These are phyloP conservation scores for Ceyx melanurus DNA, from an alignment of 2,113 vertebrate genomes.

Conservation along the genomic window DNA sequence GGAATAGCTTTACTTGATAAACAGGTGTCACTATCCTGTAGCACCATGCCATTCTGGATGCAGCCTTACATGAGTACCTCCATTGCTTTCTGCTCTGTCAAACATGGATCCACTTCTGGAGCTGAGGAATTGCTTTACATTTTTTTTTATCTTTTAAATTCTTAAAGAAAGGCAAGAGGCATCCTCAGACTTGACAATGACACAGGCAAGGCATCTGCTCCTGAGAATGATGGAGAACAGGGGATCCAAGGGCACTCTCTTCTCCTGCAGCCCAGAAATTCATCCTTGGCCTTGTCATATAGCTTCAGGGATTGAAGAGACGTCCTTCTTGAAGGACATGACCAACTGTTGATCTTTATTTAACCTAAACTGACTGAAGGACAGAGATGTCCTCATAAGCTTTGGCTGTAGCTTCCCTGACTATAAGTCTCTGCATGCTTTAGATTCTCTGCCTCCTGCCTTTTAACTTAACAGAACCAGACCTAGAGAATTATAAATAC, in stretches of 20 bases:
- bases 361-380: slow-evolving; percentile 35
- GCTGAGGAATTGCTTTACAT: neutral
- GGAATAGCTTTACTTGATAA: neutral
- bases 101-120: neutral
- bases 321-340: slow-evolving; percentile 57
- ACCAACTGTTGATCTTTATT: slow-evolving; percentile 22
- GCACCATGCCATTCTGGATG: neutral
- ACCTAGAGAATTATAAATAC: neutral
- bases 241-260: slow-evolving; percentile 42
- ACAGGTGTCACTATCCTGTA: neutral
- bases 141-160: neutral
- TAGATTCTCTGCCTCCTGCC: neutral
- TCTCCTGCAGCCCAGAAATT: slow-evolving; percentile 52
- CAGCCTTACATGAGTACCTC: rapidly evolving
- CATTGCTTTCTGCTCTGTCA: neutral
- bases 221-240: neutral
- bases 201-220: neutral
- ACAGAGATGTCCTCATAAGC: neutral
- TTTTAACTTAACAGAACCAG: neutral
- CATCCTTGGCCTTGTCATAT: slow-evolving; percentile 49
- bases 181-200: neutral
- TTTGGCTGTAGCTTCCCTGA: neutral
- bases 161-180: neutral
- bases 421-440: neutral
- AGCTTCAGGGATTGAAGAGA: slow-evolving; percentile 43